Evolutionary conservation across 2,888 invertebrate species (phyloP).

Genomic region (Leucophora obtusa): DNA sequence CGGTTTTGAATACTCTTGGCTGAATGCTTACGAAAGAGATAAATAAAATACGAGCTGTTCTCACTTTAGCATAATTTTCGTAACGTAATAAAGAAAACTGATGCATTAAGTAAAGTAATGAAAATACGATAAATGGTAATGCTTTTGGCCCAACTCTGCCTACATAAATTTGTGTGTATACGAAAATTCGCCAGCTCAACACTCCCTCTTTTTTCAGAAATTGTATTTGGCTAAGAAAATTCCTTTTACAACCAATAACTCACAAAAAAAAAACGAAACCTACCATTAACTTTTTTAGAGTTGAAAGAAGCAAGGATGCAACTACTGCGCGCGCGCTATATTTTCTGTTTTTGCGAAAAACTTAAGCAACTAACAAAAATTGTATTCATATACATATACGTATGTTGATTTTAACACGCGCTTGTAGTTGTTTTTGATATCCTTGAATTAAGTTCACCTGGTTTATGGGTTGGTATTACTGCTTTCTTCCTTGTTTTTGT

Average conservation of each 20-base stretch:
- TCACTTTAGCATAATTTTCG: too few species aligned
- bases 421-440: slow-evolving; percentile 62
- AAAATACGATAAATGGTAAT: too few species aligned
- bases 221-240: neutral
- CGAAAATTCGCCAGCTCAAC: too few species aligned
- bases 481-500: slow-evolving; percentile 40
- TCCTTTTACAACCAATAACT: neutral
- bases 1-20: too few species aligned
- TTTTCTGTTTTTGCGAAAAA: slow-evolving; percentile 19
- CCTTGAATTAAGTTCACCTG: slow-evolving; percentile 65
- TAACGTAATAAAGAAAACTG: too few species aligned
- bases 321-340: slow-evolving; percentile 38
- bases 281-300: slow-evolving; percentile 40
- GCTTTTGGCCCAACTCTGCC: too few species aligned
- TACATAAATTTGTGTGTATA: too few species aligned
- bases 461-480: slow-evolving; percentile 50
- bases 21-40: too few species aligned
- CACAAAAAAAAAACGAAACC: neutral
- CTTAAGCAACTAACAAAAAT: slow-evolving; percentile 31
- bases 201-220: too few species aligned
- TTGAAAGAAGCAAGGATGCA: slow-evolving; percentile 52
- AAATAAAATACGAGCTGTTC: too few species aligned
- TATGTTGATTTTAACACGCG: slow-evolving; percentile 56
- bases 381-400: neutral
- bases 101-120: too few species aligned